Evolutionary conservation across 2,888 invertebrate genomes (phyloP).

Genomic region (Tachystola acroxantha): DNA sequence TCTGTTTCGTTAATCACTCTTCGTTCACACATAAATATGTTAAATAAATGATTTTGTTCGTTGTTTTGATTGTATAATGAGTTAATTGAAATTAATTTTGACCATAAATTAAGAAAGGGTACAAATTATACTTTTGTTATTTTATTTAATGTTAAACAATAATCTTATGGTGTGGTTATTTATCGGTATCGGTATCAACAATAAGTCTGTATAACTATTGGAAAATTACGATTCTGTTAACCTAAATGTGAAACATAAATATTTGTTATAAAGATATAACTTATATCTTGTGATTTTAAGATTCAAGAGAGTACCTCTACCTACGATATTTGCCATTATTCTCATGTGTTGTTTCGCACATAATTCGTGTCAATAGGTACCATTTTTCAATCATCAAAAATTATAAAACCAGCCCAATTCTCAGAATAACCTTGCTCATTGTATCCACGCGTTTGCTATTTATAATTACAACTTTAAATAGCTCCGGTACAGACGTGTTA

Average conservation of each 20-base stretch:
- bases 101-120: too few species aligned
- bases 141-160: too few species aligned
- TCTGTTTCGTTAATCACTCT: too few species aligned
- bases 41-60: too few species aligned
- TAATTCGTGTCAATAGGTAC: constrained; percentile 39
- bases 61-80: too few species aligned
- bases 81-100: too few species aligned
- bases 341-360: constrained; percentile 44
- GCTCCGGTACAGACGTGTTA: constrained; percentile 32
- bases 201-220: constrained; percentile 40
- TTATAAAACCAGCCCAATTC: constrained; percentile 65
- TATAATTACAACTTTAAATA: constrained; percentile 68
- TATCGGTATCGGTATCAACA: too few species aligned
- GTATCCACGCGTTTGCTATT: constrained; percentile 72
- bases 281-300: too few species aligned
- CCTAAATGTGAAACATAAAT: constrained; percentile 51
- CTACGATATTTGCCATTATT: constrained; percentile 28
- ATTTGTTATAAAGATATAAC: too few species aligned
- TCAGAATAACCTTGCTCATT: constrained; percentile 67
- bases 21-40: too few species aligned
- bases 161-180: constrained; percentile 19
- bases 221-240: constrained; percentile 49
- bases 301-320: too few species aligned
- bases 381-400: constrained; percentile 56
- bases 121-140: too few species aligned